Conservation (phyloP, 2,797 vertebrate genomes). For the Glossophaga mutica region DNA sequence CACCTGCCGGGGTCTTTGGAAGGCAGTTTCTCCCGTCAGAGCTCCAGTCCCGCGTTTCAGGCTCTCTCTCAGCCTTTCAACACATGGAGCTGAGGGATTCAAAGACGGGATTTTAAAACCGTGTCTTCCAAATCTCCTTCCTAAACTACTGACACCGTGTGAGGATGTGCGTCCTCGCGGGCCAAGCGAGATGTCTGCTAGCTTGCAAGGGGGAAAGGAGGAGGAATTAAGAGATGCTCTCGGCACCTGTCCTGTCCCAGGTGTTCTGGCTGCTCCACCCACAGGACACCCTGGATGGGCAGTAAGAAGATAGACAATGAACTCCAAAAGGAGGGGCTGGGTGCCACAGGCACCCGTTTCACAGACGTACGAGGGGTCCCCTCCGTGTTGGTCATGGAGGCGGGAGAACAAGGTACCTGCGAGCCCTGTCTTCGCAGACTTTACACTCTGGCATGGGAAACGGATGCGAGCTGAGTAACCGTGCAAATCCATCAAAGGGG, state of each 20-base stretch:
- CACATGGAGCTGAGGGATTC: neutral
- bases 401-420: rapidly evolving
- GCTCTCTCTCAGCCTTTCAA: neutral
- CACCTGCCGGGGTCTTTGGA: rapidly evolving
- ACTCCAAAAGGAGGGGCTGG: rapidly evolving
- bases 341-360: rapidly evolving
- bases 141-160: neutral
- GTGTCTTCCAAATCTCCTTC: neutral
- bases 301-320: neutral
- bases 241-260: too few species aligned
- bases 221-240: neutral
- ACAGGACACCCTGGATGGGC: rapidly evolving
- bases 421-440: rapidly evolving
- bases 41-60: neutral
- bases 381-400: rapidly evolving
- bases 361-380: rapidly evolving
- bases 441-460: rapidly evolving
- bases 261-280: neutral
- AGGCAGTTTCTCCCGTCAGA: neutral
- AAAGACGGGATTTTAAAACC: neutral
- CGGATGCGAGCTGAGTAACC: neutral
- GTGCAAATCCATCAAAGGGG: neutral
- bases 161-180: neutral
- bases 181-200: rapidly evolving
- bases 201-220: too few species aligned